Evolutionary conservation across 2,797 vertebrate genomes (phyloP).

Genomic region (Chloroceryle amazona): DNA sequence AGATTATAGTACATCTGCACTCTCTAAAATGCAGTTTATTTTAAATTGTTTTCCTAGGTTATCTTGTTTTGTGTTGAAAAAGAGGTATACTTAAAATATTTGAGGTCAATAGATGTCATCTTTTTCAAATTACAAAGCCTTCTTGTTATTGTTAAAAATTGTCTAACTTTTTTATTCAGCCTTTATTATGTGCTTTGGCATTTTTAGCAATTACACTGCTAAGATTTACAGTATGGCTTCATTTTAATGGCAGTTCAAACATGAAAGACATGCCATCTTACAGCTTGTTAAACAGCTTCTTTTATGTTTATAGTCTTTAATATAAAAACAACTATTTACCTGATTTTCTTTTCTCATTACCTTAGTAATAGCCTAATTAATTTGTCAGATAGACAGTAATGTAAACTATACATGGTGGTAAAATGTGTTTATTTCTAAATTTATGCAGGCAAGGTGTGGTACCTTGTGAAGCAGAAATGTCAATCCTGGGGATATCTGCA

Average conservation of each 20-base stretch:
- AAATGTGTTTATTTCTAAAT: constrained; percentile 49
- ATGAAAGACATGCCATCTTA: constrained; percentile 10
- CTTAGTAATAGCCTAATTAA: constrained; percentile 62
- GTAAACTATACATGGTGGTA: constrained; percentile 6
- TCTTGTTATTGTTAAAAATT: neutral
- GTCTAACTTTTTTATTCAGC: neutral
- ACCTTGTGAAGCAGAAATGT: constrained; percentile 86
- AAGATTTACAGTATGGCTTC: constrained; percentile 24
- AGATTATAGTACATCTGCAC: neutral
- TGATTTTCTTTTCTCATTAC: constrained; percentile 40
- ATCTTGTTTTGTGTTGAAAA: neutral
- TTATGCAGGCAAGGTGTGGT: constrained; percentile 83
- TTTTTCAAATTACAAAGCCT: neutral
- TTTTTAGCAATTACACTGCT: neutral
- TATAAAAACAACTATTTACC: constrained; percentile 30
- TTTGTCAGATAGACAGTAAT: constrained; percentile 32
- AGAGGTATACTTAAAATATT: neutral
- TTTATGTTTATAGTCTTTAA: constrained; percentile 48
- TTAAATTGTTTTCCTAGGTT: neutral
- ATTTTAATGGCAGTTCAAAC: constrained; percentile 26
- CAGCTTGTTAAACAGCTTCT: constrained; percentile 32
- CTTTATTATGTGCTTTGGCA: neutral
- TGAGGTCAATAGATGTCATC: neutral
- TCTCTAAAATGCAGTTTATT: neutral
- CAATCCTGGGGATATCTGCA: constrained; percentile 69